Conservation (phyloP, 2,113 vertebrate genomes). For the Cephalopterus ornatus region DNA sequence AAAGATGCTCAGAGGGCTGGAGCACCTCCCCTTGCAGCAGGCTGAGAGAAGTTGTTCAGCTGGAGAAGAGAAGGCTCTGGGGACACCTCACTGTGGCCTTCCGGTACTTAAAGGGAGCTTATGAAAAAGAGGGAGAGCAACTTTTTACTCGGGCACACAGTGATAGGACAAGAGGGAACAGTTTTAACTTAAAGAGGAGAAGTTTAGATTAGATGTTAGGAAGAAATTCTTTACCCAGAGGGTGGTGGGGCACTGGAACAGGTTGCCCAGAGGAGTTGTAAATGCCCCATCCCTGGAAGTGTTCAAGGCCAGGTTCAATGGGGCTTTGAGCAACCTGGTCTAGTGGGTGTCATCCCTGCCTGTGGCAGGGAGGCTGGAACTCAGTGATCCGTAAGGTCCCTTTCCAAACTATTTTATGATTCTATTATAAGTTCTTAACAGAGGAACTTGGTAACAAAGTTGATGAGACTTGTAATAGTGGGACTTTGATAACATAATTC, state of each 20-base stretch:
- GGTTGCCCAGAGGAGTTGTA: not conserved
- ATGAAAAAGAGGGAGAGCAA: not conserved
- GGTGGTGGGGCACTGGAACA: not conserved
- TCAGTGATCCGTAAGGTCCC: not conserved
- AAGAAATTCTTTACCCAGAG: not conserved
- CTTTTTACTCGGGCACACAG: not conserved
- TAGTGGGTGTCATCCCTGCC: not conserved
- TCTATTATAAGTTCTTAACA: not conserved
- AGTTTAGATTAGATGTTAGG: not conserved
- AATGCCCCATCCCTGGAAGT: not conserved
- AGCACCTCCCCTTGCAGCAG: not conserved
- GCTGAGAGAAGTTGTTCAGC: not conserved
- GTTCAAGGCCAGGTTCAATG: not conserved
- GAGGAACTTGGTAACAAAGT: not conserved
- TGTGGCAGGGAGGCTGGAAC: not conserved
- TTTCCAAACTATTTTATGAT: not conserved
- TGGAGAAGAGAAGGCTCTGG: not conserved
- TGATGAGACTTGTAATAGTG: not conserved
- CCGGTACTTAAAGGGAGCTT: not conserved
- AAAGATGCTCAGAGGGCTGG: not conserved
- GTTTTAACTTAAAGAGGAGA: not conserved
- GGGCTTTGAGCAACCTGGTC: not conserved
- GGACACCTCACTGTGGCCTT: not conserved
- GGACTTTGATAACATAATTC: not conserved
- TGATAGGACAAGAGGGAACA: not conserved